These are phyloP conservation scores for Acrocephalus arundinaceus DNA, from an alignment of 2,113 vertebrate genomes.

Conservation along the genomic window DNA sequence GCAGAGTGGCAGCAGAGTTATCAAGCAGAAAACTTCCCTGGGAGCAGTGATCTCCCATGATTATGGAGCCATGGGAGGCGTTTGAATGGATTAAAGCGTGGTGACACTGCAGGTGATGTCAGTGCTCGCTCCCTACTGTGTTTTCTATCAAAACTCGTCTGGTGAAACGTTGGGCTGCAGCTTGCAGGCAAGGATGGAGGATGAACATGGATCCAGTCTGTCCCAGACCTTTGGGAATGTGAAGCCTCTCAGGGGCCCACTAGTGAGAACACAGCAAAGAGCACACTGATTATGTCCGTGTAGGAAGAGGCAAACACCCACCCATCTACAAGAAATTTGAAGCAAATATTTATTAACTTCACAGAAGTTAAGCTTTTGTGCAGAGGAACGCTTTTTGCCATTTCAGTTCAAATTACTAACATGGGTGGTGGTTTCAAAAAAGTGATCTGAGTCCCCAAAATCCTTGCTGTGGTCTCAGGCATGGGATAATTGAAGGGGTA, in stretches of 20 bases:
- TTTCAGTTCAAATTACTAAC: background rate
- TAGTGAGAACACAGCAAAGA: background rate
- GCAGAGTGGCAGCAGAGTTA: background rate
- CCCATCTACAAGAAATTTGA: background rate
- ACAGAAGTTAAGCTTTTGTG: background rate
- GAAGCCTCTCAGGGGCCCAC: background rate
- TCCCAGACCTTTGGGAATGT: background rate
- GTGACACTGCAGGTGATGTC: background rate
- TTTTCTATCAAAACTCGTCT: background rate
- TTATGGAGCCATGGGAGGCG: rapidly evolving
- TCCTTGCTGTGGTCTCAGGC: background rate
- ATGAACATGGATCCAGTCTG: background rate
- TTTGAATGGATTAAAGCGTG: background rate
- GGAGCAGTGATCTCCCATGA: background rate
- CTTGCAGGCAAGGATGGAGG: background rate
- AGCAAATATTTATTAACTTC: background rate
- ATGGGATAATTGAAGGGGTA: background rate
- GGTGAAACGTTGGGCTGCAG: rapidly evolving
- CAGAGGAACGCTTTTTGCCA: background rate
- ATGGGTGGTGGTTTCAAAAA: background rate
- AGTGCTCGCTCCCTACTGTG: rapidly evolving
- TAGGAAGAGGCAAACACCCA: background rate
- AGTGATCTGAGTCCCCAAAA: rapidly evolving
- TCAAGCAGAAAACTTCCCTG: background rate
- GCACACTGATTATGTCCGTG: rapidly evolving